Base-by-base conservation (phyloP, 2,113 vertebrate species). In the Gambusia affinis region DNA sequence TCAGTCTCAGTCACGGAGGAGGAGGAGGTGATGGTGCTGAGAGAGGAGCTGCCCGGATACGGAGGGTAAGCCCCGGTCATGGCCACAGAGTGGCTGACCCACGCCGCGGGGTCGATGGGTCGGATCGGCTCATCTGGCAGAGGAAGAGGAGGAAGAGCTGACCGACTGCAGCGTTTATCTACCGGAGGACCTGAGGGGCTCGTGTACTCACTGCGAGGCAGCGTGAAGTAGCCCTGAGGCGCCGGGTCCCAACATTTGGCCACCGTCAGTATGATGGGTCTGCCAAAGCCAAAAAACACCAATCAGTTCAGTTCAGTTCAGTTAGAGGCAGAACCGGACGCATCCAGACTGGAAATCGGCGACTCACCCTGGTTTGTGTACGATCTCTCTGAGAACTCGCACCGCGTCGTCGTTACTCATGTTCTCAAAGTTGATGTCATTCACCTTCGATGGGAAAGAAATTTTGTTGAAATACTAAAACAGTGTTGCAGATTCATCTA, bases 401-500 rank as follows among this genome's bases (percentile, higher is more conserved):
- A 97, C 96, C 0, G 96, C 96, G 17, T 97, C 96, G 1, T 97
- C 96, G 0, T 97, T 97, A 85, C 96, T 97, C 96, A 97, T 97
- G 67, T 97, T 97, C 76, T 97, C 96, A 75, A 97, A 97, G 91
- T 97, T 97, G 79, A 97, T 96, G 88, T 97, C 96, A 3, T 97
- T 97, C 65, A 97, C 96, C 96, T 97, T 70, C 4, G 4, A 2
- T 4, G 5, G 1, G 8, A n/a, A 57, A 57, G 22, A 54, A 24
- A 54, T 1, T 42, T 42, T 42, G 12, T n/a, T 8, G 2, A n/a
- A 57, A 57, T 57, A 10, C 2, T 47, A 8, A 54, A 30, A 24
- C 51, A 54, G 24, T 57, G 22, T n/a, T 54, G 47, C 47, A 54
- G 51, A 57, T 57, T 57, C 5, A 17, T 47, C 17, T 7, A 22